Conservation (phyloP, 1,140 invertebrate species). For the Zaprionus inermis region DNA sequence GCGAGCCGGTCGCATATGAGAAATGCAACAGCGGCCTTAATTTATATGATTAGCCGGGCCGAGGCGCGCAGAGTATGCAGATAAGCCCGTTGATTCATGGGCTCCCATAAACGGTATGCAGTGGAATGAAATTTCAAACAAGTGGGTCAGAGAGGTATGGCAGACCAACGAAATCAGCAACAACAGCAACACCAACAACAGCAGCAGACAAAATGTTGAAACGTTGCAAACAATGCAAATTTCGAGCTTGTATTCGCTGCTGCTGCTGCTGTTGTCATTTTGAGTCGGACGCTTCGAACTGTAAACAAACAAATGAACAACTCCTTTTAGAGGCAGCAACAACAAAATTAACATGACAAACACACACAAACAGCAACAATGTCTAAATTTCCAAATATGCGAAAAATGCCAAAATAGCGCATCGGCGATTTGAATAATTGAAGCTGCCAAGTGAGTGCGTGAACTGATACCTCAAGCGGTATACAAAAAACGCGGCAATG, state of each 20-base stretch:
- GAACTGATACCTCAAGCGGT: not conserved
- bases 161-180: slow-evolving; percentile 19
- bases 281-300: slow-evolving; percentile 63
- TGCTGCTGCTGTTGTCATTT: slow-evolving; percentile 56
- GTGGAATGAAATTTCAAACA: slow-evolving; percentile 57
- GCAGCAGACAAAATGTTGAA: slow-evolving; percentile 29
- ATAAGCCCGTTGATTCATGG: slow-evolving; percentile 72
- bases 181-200: slow-evolving; percentile 9
- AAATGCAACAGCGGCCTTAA: slow-evolving; percentile 60
- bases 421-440: slow-evolving; percentile 59
- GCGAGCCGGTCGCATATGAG: slow-evolving; percentile 31
- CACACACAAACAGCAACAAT: slow-evolving; percentile 28
- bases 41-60: slow-evolving; percentile 75
- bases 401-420: slow-evolving; percentile 68
- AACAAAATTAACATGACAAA: slow-evolving; percentile 18
- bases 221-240: slow-evolving; percentile 65
- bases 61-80: slow-evolving; percentile 53
- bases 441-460: slow-evolving; percentile 33
- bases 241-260: slow-evolving; percentile 40
- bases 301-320: slow-evolving; percentile 39
- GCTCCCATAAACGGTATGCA: slow-evolving; percentile 49
- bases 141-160: slow-evolving; percentile 57
- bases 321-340: slow-evolving; percentile 64
- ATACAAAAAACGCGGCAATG: not conserved
- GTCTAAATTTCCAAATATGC: slow-evolving; percentile 76